Evolutionary conservation across 2,888 invertebrate genomes (phyloP).

Genomic region (Lepidocyrtinus sp.): DNA sequence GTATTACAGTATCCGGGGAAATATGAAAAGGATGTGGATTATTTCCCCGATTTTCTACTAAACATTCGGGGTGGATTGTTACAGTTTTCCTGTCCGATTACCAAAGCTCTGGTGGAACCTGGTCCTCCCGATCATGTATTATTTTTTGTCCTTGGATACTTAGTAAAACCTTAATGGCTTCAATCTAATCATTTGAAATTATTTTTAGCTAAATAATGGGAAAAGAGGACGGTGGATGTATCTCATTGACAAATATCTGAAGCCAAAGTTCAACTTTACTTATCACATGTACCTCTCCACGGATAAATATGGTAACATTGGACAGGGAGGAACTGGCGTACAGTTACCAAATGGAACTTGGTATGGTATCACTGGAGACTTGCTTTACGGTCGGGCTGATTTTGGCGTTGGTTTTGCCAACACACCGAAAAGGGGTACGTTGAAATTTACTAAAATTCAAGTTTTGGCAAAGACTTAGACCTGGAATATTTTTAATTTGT

Average conservation of each 20-base stretch:
- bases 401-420: slow-evolving; percentile 45
- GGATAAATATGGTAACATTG: slow-evolving; percentile 37
- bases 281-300: slow-evolving; percentile 56
- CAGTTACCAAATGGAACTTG: slow-evolving; percentile 60
- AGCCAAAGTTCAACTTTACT: slow-evolving; percentile 61
- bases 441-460: not conserved
- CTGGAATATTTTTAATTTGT: not conserved
- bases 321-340: slow-evolving; percentile 60
- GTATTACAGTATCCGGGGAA: slow-evolving; percentile 14
- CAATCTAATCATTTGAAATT: too few relatives aligned
- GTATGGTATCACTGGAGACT: slow-evolving; percentile 56
- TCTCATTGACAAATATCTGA: not conserved
- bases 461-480: too few relatives aligned
- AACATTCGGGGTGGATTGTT: not conserved
- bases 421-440: slow-evolving; percentile 53
- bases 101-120: not conserved
- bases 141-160: too few relatives aligned
- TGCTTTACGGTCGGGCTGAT: slow-evolving; percentile 47
- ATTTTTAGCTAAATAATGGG: not conserved
- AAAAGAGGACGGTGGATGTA: not conserved
- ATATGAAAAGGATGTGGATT: not conserved
- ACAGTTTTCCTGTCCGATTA: slow-evolving; percentile 15
- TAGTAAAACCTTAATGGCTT: too few relatives aligned
- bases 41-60: not conserved
- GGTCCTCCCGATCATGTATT: not conserved